Percentiles rank a stretch among this genome's conserved stretches.
Evolutionary conservation across 2,797 vertebrate species (phyloP).

Genomic region (Argentina silus): DNA sequence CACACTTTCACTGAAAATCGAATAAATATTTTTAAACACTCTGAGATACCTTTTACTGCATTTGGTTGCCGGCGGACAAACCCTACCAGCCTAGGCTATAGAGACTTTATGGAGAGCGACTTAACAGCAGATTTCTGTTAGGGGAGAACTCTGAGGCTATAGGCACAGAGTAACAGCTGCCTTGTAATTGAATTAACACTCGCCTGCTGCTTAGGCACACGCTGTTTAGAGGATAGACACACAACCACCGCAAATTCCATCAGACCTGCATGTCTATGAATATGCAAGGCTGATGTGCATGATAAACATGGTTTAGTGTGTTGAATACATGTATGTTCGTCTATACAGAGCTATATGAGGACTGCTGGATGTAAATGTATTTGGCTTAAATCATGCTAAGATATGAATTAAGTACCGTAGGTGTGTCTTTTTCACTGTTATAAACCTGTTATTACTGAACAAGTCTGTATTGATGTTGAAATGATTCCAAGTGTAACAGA

Average conservation of each 20-base stretch:
- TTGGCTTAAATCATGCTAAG: background rate
- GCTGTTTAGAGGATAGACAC: slow-evolving; percentile 68
- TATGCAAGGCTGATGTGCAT: slow-evolving; percentile 64
- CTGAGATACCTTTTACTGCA: slow-evolving; percentile 58
- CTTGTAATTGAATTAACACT: slow-evolving; percentile 83
- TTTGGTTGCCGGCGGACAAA: slow-evolving; percentile 68
- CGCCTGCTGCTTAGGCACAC: slow-evolving; percentile 78
- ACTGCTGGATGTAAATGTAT: slow-evolving; percentile 10
- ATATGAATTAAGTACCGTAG: slow-evolving; percentile 11
- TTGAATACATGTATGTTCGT: slow-evolving; percentile 67
- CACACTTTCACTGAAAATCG: too few relatives aligned
- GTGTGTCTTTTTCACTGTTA: slow-evolving; percentile 11
- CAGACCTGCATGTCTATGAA: slow-evolving; percentile 74
- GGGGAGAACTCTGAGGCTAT: slow-evolving; percentile 75
- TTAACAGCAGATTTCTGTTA: slow-evolving; percentile 77
- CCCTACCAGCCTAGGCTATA: slow-evolving; percentile 63
- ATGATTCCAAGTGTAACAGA: slow-evolving; percentile 55
- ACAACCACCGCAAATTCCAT: slow-evolving; percentile 74
- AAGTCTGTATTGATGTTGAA: background rate
- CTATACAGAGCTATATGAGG: slow-evolving; percentile 58
- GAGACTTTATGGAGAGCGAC: slow-evolving; percentile 70
- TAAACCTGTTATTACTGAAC: slow-evolving; percentile 39
- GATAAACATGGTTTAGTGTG: slow-evolving; percentile 63
- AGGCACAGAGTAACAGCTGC: slow-evolving; percentile 79
- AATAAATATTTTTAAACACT: slow-evolving; percentile 41